Percentiles rank a stretch among this genome's conserved stretches.
Evolutionary conservation across 2,113 vertebrate genomes (phyloP).

Genomic region (Phaethon lepturus): DNA sequence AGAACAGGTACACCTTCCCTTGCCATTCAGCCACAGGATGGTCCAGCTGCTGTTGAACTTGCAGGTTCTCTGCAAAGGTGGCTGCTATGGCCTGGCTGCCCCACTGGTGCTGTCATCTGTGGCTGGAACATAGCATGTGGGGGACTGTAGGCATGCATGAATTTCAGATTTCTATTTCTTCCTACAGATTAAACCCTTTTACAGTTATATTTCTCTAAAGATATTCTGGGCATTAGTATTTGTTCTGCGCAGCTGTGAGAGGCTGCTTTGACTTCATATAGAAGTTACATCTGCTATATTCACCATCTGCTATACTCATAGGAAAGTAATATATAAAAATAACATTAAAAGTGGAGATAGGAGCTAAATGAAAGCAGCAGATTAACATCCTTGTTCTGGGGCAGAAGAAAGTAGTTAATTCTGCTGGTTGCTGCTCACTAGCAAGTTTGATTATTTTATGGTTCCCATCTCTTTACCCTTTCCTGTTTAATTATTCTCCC

Average conservation of each 20-base stretch:
- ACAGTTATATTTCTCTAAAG: neutral
- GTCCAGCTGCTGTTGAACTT: neutral
- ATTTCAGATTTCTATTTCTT: conserved; percentile 44
- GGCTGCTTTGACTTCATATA: conserved; percentile 1
- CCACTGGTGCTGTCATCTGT: neutral
- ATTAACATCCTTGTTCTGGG: neutral
- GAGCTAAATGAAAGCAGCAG: neutral
- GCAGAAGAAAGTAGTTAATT: neutral
- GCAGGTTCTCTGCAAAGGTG: neutral
- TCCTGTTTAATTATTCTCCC: conserved; percentile 29
- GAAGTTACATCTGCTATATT: conserved; percentile 22
- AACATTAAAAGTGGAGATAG: conserved; percentile 9
- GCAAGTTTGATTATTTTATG: conserved; percentile 21
- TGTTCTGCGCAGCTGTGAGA: conserved; percentile 4
- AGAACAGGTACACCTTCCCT: neutral
- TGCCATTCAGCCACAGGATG: neutral
- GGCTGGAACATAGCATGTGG: neutral
- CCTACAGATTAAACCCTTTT: conserved; percentile 28
- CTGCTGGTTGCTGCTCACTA: neutral
- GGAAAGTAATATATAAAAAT: conserved; percentile 22
- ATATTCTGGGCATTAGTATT: neutral
- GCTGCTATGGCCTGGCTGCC: neutral
- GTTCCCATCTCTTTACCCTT: neutral
- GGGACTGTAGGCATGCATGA: neutral
- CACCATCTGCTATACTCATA: conserved; percentile 7